phyloP scores from a whole-genome alignment of 2,888 invertebrate genomes.

The Campoletis raptor region DNA sequence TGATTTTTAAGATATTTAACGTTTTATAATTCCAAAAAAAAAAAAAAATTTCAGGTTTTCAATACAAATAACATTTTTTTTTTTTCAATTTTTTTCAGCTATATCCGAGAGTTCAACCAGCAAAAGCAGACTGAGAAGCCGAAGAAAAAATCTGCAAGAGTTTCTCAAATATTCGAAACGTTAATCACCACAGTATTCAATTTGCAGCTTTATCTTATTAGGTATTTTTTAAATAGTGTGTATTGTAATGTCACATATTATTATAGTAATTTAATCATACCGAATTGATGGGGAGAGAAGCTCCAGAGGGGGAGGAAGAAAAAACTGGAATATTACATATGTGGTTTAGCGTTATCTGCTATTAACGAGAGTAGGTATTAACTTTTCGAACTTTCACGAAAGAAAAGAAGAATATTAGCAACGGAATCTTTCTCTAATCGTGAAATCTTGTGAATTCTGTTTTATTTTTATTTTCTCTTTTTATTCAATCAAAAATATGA shows the following conservation, averaged over 20 bases:
- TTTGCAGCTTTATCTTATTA: constrained; percentile 83
- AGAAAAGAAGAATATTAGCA: constrained; percentile 35
- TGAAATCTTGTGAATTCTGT: constrained; percentile 36
- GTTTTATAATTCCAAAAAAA: not conserved
- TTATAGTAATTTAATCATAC: constrained; percentile 76
- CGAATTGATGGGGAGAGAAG: constrained; percentile 64
- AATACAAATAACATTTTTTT: constrained; percentile 46
- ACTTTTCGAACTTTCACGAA: constrained; percentile 22
- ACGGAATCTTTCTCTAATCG: constrained; percentile 47
- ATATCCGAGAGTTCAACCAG: constrained; percentile 85
- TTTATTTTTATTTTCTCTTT: constrained; percentile 34
- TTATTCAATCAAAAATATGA: constrained; percentile 30
- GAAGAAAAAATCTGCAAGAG: constrained; percentile 65
- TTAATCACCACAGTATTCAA: constrained; percentile 84
- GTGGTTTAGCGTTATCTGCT: constrained; percentile 30
- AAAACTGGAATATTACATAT: constrained; percentile 24
- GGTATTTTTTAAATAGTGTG: constrained; percentile 73
- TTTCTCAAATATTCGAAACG: constrained; percentile 73
- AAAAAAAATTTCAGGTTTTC: not conserved
- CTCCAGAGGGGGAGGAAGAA: constrained; percentile 32
- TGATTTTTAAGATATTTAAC: not conserved
- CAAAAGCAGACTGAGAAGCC: constrained; percentile 81
- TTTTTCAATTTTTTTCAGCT: constrained; percentile 82
- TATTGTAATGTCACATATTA: constrained; percentile 72
- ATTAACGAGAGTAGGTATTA: constrained; percentile 8